Evolutionary conservation across 1,140 invertebrate species (phyloP).

Genomic region (Tetramorium alpestre): DNA sequence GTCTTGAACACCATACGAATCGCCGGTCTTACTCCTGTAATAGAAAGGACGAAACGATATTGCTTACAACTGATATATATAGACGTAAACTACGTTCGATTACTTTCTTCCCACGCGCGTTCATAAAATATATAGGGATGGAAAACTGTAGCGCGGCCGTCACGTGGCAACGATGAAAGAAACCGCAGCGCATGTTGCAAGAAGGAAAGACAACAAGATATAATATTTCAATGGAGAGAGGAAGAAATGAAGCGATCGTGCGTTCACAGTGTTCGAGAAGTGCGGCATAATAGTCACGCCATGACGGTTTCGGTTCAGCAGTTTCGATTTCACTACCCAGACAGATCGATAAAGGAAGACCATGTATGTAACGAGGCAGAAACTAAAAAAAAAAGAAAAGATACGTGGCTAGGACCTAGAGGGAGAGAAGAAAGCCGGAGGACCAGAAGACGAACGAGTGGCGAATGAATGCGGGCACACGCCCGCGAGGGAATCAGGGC

Average conservation of each 20-base stretch:
- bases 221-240: slow-evolving; percentile 12
- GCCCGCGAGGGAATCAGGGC: slow-evolving; percentile 75
- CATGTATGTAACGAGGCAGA: slow-evolving; percentile 67
- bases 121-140: not conserved
- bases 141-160: not conserved
- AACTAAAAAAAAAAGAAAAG: slow-evolving; percentile 41
- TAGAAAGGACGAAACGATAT: slow-evolving; percentile 31
- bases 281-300: slow-evolving; percentile 62
- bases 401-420: not conserved
- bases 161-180: slow-evolving; percentile 41
- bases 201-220: not conserved
- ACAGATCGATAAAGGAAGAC: slow-evolving; percentile 60
- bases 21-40: slow-evolving; percentile 69
- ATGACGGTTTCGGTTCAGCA: slow-evolving; percentile 64
- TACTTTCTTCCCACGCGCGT: slow-evolving; percentile 8
- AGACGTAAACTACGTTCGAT: not conserved
- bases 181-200: slow-evolving; percentile 16
- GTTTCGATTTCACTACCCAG: slow-evolving; percentile 73
- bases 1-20: slow-evolving; percentile 55
- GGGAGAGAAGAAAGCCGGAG: not conserved
- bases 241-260: slow-evolving; percentile 53
- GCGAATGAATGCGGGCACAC: slow-evolving; percentile 75
- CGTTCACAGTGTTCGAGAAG: slow-evolving; percentile 49
- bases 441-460: slow-evolving; percentile 56
- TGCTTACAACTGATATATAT: not conserved